Evolutionary conservation across 2,113 vertebrate species (phyloP).

Genomic region (Centropus bengalensis): DNA sequence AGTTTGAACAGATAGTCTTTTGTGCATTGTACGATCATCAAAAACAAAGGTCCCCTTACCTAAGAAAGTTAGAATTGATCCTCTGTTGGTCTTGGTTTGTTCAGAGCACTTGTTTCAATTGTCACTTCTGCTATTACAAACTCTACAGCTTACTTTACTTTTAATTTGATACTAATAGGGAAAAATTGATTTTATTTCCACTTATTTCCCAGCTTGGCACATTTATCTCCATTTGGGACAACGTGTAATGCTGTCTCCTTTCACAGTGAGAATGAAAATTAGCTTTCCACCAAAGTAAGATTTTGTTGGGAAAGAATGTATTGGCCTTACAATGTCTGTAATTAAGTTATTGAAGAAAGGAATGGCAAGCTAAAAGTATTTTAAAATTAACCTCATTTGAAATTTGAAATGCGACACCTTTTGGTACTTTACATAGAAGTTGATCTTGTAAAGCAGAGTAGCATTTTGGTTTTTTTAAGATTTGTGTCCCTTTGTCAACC

Average conservation of each 20-base stretch:
- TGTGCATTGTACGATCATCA: background rate
- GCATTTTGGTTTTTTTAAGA: background rate
- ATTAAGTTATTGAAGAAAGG: constrained; percentile 12
- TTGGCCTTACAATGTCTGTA: background rate
- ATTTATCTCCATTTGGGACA: constrained; percentile 16
- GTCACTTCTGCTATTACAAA: background rate
- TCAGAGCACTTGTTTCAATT: constrained; percentile 17
- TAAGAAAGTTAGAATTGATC: constrained; percentile 24
- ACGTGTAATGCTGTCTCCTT: background rate
- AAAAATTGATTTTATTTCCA: constrained; percentile 60
- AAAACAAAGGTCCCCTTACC: background rate
- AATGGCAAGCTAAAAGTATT: background rate
- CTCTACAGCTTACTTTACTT: constrained; percentile 33
- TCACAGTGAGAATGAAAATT: background rate
- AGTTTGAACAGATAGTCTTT: background rate
- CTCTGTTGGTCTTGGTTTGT: background rate
- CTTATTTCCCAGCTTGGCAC: constrained; percentile 31
- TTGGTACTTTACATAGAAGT: background rate
- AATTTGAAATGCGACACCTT: background rate
- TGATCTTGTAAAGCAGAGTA: background rate
- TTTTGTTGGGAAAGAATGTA: background rate
- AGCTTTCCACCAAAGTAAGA: constrained; percentile 1
- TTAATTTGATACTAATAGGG: constrained; percentile 52
- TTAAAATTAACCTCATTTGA: constrained; percentile 26
- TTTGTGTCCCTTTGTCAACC: background rate